Evolutionary conservation across 2,888 invertebrate species (phyloP), one percentile per base, ranked within the genome.

Genomic region (Pristionchus exspectatus): DNA sequence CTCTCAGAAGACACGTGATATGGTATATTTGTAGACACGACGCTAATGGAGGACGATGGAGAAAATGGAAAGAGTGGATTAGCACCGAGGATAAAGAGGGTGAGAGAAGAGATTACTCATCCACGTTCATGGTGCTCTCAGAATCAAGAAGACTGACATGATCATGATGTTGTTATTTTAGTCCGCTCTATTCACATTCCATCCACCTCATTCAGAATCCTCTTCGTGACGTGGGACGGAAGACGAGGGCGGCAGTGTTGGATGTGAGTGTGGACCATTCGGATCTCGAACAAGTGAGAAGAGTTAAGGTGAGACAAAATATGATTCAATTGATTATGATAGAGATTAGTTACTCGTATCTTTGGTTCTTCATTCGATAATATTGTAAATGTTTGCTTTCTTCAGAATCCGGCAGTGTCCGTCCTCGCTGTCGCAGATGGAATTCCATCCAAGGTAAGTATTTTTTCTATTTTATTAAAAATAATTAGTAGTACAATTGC

Each of bases 1-100:
- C n/a, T n/a, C n/a, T n/a, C n/a, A n/a, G n/a, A n/a, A n/a, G n/a
- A n/a, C n/a, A n/a, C n/a, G n/a, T n/a, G n/a, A n/a, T n/a, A 50
- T 50, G 5, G 44, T 50, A 50, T 81, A 44, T 27, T 24, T 81
- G 9, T 10, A 81, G 81, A 81, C 54, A 81, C 81, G 50, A 81
- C 81, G 7, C n/a, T 81, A n/a, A 81, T 81, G 81, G 81, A 81
- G 81, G 81, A 54, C 50, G 50, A 44, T 10, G 81, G 16, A 24
- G 74, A 4, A n/a, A 81, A 81, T 54, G 27, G 54, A 14, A 81
- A 81, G 81, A 81, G 81, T 81, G 81, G 81, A 54, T 9, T 81
- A 50, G 81, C 81, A n/a, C 81, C 54, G 1, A 24, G 81, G n/a
- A 81, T 81, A 54, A 81, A 81, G 50, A 81, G 44, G 50, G 81